Conservation (phyloP, 1,140 invertebrate species). For the Zaprionus tsacasi region DNA sequence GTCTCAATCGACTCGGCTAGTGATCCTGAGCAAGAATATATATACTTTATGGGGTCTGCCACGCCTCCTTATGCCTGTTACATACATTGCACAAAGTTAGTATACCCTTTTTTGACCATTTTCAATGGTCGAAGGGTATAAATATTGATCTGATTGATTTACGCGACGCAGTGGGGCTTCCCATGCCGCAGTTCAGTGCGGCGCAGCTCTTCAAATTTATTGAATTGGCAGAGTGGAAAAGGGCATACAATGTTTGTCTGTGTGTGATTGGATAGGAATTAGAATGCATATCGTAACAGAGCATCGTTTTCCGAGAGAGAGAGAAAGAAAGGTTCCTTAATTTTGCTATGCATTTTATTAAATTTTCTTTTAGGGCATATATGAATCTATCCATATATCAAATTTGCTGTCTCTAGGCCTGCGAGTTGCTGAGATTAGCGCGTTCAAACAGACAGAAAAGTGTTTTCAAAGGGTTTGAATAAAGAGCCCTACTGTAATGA, state of each 20-base stretch:
- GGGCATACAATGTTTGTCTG: too few relatives aligned
- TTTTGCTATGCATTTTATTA: not conserved
- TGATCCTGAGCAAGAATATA: too few relatives aligned
- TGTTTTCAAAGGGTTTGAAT: too few relatives aligned
- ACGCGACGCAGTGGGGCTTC: conserved; percentile 29
- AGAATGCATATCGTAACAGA: not conserved
- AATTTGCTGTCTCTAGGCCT: not conserved
- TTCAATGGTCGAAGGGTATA: too few relatives aligned
- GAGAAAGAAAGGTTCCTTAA: not conserved
- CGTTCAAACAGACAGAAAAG: not conserved
- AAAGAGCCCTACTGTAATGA: too few relatives aligned
- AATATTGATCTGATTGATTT: conserved; percentile 63
- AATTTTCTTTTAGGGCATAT: too few relatives aligned
- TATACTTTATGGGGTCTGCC: too few relatives aligned
- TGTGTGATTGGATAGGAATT: not conserved
- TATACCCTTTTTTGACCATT: too few relatives aligned
- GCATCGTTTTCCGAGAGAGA: not conserved
- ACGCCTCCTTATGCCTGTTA: too few relatives aligned
- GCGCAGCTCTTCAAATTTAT: conserved; percentile 40
- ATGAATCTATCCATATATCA: too few relatives aligned
- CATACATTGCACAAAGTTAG: too few relatives aligned
- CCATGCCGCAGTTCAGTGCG: not conserved
- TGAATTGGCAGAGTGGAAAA: conserved; percentile 3
- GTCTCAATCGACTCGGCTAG: too few relatives aligned
- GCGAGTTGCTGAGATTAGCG: not conserved